These are phyloP conservation scores for Semnornis frantzii DNA, from an alignment of 2,113 vertebrate species.

Conservation along the genomic window DNA sequence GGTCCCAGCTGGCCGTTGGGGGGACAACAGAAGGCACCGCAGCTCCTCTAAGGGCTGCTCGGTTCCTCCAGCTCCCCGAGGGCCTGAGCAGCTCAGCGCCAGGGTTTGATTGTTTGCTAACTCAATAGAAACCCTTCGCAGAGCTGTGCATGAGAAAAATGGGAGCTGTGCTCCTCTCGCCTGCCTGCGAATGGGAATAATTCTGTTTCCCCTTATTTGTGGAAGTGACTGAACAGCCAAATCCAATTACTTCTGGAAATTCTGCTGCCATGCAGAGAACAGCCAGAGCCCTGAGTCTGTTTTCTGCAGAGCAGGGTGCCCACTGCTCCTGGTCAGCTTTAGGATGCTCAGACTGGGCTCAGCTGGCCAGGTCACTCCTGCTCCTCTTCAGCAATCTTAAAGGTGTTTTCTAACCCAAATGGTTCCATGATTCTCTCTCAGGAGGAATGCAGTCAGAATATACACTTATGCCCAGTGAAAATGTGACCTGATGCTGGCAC, in stretches of 20 bases:
- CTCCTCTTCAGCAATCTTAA: neutral
- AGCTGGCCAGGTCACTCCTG: rapidly evolving
- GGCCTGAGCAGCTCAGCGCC: neutral
- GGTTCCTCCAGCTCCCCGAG: neutral
- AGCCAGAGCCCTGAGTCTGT: rapidly evolving
- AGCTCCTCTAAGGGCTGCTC: neutral
- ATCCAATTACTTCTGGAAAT: conserved; percentile 14
- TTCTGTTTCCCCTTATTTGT: conserved; percentile 33
- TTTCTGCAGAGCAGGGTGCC: neutral
- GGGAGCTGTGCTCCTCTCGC: neutral
- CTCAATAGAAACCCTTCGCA: neutral
- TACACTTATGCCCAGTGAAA: neutral
- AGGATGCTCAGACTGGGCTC: neutral
- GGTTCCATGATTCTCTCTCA: neutral
- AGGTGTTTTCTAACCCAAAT: neutral
- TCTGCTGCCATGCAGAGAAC: neutral
- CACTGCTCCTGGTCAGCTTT: neutral
- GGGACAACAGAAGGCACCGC: neutral
- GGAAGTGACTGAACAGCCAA: conserved; percentile 6
- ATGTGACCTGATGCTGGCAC: neutral
- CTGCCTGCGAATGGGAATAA: neutral
- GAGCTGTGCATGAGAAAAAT: neutral
- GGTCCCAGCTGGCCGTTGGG: rapidly evolving
- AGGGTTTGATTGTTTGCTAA: neutral
- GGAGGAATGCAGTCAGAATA: neutral